phyloP scores from a whole-genome alignment of 2,113 vertebrate species.

The Vombatus ursinus region DNA sequence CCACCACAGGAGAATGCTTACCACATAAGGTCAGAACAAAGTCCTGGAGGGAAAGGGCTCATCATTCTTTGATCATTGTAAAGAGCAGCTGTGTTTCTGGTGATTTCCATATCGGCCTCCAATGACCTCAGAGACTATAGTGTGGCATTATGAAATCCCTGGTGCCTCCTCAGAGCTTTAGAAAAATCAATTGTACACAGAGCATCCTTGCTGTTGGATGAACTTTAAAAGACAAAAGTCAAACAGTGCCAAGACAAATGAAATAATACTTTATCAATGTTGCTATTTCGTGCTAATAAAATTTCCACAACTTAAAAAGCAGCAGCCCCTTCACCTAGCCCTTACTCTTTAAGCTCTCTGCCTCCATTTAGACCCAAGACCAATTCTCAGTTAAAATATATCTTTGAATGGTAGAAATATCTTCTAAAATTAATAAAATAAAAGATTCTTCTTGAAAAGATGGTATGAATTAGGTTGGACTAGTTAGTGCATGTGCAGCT shows the following conservation, averaged over 20 bases:
- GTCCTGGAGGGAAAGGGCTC: not conserved
- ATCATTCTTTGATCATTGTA: not conserved
- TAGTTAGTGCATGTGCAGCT: not conserved
- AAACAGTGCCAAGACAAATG: not conserved
- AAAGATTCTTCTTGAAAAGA: not conserved
- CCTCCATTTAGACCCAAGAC: not conserved
- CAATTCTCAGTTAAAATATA: not conserved
- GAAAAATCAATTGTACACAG: not conserved
- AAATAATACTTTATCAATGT: not conserved
- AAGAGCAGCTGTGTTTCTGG: not conserved
- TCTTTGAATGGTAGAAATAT: not conserved
- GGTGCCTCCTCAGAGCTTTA: not conserved
- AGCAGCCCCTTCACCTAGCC: not conserved
- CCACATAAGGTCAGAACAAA: not conserved
- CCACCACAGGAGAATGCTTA: rapidly evolving
- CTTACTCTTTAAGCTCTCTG: rapidly evolving
- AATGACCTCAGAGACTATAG: not conserved
- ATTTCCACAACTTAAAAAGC: not conserved
- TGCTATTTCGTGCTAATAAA: not conserved
- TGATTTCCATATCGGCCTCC: not conserved
- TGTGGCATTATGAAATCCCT: not conserved
- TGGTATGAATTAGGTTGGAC: not conserved
- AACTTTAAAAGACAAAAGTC: not conserved
- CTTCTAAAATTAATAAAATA: not conserved
- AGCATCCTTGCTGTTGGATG: no score